Conservation (phyloP, 2,888 invertebrate species). For the Sesia bembeciformis region DNA sequence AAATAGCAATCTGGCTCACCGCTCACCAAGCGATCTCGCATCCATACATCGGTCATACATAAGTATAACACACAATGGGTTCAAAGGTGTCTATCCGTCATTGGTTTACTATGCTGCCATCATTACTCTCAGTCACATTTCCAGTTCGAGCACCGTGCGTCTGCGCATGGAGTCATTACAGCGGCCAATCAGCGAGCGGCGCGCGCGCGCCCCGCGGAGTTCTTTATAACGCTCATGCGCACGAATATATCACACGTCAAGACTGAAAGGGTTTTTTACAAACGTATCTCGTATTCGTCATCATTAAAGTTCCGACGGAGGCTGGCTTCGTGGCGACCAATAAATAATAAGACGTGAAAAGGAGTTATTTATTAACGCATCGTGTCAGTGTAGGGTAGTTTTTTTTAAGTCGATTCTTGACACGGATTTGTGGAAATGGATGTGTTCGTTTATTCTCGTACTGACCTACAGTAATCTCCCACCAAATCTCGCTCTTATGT, state of each 20-base stretch:
- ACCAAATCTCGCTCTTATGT: constrained; percentile 27
- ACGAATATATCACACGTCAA: constrained; percentile 67
- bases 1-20: no score
- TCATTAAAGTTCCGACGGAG: constrained; percentile 49
- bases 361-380: constrained; percentile 50
- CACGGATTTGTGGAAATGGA: constrained; percentile 65
- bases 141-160: constrained; percentile 28
- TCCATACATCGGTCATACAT: constrained; percentile 10
- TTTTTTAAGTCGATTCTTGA: constrained; percentile 50
- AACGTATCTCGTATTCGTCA: constrained; percentile 71
- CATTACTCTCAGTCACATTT: constrained; percentile 57
- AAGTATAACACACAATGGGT: constrained; percentile 49
- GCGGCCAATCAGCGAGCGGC: constrained; percentile 54
- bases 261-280: constrained; percentile 58
- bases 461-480: constrained; percentile 23
- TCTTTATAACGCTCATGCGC: constrained; percentile 58
- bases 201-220: constrained; percentile 64
- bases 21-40: no score
- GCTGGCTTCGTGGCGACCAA: constrained; percentile 39
- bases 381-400: constrained; percentile 31
- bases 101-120: constrained; percentile 51
- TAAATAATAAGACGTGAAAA: constrained; percentile 61
- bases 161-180: constrained; percentile 49
- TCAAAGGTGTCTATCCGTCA: constrained; percentile 67
- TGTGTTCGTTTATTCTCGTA: constrained; percentile 32